phyloP scores from a whole-genome alignment of 2,113 vertebrate species.

The Neomonachus schauinslandi region DNA sequence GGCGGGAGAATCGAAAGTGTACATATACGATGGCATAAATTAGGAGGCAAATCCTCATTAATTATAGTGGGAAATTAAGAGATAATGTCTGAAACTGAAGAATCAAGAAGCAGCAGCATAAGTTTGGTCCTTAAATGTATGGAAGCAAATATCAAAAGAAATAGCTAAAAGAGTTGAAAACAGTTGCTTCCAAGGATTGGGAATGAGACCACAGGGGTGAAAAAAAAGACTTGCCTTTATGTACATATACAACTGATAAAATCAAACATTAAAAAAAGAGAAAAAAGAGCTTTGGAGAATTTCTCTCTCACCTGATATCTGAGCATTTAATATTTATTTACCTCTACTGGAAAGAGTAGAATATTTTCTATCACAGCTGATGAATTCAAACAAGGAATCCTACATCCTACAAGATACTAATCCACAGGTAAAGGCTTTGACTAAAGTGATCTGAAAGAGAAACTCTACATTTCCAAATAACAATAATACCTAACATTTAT shows the following conservation, averaged over 20 bases:
- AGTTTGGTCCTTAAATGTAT: background rate
- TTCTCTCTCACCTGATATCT: background rate
- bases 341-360: background rate
- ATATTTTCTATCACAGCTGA: background rate
- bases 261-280: background rate
- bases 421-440: background rate
- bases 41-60: background rate
- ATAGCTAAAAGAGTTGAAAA: background rate
- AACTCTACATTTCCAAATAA: background rate
- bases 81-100: background rate
- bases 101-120: background rate
- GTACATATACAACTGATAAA: background rate
- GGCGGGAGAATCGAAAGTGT: background rate
- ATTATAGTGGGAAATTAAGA: background rate
- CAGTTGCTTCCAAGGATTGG: background rate
- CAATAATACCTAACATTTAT: background rate
- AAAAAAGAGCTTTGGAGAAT: background rate
- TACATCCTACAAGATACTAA: background rate
- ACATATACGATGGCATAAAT: background rate
- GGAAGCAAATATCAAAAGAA: background rate
- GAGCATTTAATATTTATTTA: conserved; percentile 24
- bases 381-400: background rate
- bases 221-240: background rate
- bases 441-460: background rate
- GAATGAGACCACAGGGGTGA: background rate